These are phyloP conservation scores for Selenia dentaria DNA, from an alignment of 2,888 invertebrate species.

Conservation along the genomic window DNA sequence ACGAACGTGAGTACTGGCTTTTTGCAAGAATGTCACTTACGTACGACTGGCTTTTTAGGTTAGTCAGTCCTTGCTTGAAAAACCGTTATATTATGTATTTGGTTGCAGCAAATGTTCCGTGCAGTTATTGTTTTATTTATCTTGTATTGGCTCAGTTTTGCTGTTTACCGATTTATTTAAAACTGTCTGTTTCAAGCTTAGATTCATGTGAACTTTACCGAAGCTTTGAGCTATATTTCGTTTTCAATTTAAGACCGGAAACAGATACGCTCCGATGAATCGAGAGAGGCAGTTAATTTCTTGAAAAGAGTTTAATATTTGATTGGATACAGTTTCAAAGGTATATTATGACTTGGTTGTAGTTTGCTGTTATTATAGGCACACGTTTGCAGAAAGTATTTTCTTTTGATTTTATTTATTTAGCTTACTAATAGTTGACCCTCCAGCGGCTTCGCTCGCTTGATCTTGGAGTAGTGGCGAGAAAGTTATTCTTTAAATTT, in stretches of 20 bases:
- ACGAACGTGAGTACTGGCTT: no score
- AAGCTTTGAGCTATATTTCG: constrained; percentile 23
- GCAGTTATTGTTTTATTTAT: constrained; percentile 33
- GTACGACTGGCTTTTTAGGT: constrained; percentile 2
- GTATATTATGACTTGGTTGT: no score
- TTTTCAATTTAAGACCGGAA: constrained; percentile 16
- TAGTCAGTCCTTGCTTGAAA: constrained; percentile 1
- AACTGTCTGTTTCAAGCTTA: constrained; percentile 23
- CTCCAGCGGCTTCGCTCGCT: no score
- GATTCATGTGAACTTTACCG: constrained; percentile 19
- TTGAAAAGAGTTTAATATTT: no score
- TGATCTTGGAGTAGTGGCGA: no score
- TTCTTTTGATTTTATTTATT: no score
- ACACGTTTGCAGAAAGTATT: no score
- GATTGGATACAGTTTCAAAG: no score
- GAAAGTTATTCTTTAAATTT: no score
- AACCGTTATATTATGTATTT: constrained; percentile 18
- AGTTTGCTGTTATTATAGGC: no score
- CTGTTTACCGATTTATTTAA: constrained; percentile 18
- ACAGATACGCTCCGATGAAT: constrained; percentile 9
- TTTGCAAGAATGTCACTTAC: no score
- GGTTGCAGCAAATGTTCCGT: constrained; percentile 26
- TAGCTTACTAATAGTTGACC: no score
- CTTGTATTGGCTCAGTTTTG: constrained; percentile 7
- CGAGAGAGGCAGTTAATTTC: constrained; percentile 14